Conservation (phyloP, 2,888 invertebrate species). For the Cryptosula pallasiana region DNA sequence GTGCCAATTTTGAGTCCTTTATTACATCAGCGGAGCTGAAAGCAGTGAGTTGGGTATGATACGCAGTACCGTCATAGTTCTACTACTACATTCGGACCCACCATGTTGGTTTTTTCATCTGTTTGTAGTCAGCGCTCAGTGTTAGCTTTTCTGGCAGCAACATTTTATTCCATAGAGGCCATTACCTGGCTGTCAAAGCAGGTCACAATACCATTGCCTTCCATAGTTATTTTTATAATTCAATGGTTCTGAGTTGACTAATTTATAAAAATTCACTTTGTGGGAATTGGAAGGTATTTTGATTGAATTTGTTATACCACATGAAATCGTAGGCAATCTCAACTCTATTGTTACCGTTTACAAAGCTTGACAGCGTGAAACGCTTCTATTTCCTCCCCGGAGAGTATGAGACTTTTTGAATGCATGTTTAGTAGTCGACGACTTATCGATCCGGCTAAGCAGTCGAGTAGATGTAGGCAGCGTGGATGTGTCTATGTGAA, state of each 20-base stretch:
- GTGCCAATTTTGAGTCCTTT: neutral
- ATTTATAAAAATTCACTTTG: neutral
- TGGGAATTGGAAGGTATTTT: neutral
- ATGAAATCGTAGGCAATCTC: neutral
- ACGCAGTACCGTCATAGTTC: too few species aligned
- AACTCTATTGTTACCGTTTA: neutral
- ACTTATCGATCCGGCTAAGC: constrained; percentile 16
- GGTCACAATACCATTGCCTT: too few species aligned
- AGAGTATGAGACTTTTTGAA: neutral
- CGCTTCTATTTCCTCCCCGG: neutral
- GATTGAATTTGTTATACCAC: neutral
- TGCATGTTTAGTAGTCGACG: neutral
- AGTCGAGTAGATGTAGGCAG: neutral
- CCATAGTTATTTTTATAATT: neutral
- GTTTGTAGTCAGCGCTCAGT: too few species aligned
- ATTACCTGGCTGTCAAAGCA: too few species aligned
- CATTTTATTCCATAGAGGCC: too few species aligned
- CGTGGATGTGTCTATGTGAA: too few species aligned
- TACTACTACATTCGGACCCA: too few species aligned
- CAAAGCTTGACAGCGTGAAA: neutral
- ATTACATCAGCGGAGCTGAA: too few species aligned
- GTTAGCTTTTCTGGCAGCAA: too few species aligned
- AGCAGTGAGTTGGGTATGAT: too few species aligned
- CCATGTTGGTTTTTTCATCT: too few species aligned
- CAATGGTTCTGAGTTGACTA: neutral